A percentile compares a stretch with the other conserved stretches of the same genome.
Evolutionary conservation across 2,113 vertebrate genomes (phyloP).

Genomic region (Pteropus alecto): DNA sequence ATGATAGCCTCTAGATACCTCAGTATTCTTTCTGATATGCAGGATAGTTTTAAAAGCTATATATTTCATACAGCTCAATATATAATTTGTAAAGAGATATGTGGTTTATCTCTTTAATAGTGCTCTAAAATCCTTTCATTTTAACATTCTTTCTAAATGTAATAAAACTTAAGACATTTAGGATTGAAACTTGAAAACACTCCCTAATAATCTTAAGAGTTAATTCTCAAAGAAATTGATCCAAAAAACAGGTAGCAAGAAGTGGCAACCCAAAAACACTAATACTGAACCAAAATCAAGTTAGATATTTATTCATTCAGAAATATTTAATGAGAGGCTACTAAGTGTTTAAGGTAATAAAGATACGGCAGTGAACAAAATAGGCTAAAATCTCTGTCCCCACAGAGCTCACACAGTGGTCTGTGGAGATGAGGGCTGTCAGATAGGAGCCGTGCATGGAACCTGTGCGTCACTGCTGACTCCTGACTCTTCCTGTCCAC

Average conservation of each 20-base stretch:
- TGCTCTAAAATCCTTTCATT: background rate
- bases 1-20: background rate
- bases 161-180: background rate
- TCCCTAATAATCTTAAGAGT: background rate
- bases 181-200: background rate
- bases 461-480: background rate
- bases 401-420: background rate
- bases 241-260: background rate
- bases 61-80: background rate
- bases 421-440: background rate
- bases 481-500: background rate
- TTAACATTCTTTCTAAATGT: background rate
- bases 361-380: background rate
- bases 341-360: background rate
- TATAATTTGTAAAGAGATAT: background rate
- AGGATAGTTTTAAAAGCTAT: background rate
- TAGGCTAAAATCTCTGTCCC: background rate
- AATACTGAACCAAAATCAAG: background rate
- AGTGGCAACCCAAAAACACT: background rate
- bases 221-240: background rate
- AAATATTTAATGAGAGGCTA: background rate
- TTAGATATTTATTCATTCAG: background rate
- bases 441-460: background rate
- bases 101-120: background rate
- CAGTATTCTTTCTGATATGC: background rate